phyloP scores from a whole-genome alignment of 2,797 vertebrate genomes.

The Gallinago stenura region DNA sequence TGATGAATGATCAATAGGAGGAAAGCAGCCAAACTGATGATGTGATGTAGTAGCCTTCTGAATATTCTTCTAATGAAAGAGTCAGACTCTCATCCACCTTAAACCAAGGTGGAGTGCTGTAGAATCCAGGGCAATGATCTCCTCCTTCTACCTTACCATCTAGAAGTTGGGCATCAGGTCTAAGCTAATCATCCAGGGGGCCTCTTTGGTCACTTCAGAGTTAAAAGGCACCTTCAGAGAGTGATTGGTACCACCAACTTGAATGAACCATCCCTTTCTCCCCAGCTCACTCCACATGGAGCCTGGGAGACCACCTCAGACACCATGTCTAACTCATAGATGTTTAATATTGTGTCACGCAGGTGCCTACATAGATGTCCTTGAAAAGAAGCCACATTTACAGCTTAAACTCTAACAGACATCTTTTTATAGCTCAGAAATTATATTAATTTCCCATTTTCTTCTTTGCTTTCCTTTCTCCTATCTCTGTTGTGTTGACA shows the following conservation, averaged over 20 bases:
- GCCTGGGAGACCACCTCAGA: background rate
- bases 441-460: background rate
- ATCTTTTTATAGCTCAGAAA: background rate
- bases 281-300: background rate
- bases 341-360: background rate
- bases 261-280: background rate
- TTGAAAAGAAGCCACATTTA: background rate
- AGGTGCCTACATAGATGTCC: background rate
- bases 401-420: background rate
- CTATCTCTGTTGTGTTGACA: background rate
- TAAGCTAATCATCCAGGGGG: background rate
- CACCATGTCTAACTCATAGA: rapidly evolving
- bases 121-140: background rate
- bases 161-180: background rate
- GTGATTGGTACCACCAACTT: background rate
- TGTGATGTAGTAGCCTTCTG: background rate
- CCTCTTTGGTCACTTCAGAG: background rate
- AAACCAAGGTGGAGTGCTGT: background rate
- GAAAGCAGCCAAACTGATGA: background rate
- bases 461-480: background rate
- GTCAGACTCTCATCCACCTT: background rate
- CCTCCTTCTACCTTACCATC: background rate
- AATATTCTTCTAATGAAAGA: background rate
- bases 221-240: background rate
- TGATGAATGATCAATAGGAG: background rate